A percentile compares a stretch with the other conserved stretches of the same genome.
Evolutionary conservation across 1,140 invertebrate species (phyloP).

Genomic region (Neodiprion lecontei): DNA sequence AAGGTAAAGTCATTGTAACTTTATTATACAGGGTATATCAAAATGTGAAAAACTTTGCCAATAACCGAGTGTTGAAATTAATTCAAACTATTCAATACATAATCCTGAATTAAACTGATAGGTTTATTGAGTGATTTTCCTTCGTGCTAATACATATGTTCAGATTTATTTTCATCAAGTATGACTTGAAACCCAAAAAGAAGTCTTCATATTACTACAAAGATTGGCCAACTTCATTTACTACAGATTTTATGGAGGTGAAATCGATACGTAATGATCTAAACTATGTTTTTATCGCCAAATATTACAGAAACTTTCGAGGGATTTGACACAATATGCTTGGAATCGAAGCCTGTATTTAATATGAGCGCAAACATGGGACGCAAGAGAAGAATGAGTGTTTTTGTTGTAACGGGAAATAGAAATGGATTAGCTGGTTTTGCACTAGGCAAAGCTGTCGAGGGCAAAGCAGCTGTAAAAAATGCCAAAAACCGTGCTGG

Average conservation of each 20-base stretch:
- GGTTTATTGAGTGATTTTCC: constrained; percentile 14
- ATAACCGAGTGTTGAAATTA: constrained; percentile 13
- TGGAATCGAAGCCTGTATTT: constrained; percentile 82
- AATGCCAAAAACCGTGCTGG: constrained; percentile 87
- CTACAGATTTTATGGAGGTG: too few relatives aligned
- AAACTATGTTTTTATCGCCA: neutral
- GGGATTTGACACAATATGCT: constrained; percentile 85
- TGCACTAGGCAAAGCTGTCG: constrained; percentile 73
- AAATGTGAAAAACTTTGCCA: constrained; percentile 10
- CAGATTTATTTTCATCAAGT: too few relatives aligned
- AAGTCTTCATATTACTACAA: too few relatives aligned
- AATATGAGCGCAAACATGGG: constrained; percentile 90
- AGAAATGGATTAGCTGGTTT: constrained; percentile 87
- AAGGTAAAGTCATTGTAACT: constrained; percentile 60
- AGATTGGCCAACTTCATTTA: too few relatives aligned
- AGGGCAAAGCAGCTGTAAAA: constrained; percentile 69
- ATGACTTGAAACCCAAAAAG: too few relatives aligned
- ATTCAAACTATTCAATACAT: constrained; percentile 7
- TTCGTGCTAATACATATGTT: too few relatives aligned
- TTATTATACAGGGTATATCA: neutral
- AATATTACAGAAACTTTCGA: constrained; percentile 78
- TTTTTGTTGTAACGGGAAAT: constrained; percentile 87
- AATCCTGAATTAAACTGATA: constrained; percentile 17
- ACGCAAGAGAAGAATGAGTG: constrained; percentile 70
- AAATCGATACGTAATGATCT: too few relatives aligned